A percentile compares a stretch with the other conserved stretches of the same genome.
Conservation (phyloP, 2,113 vertebrate species). For the Crypturellus undulatus region DNA sequence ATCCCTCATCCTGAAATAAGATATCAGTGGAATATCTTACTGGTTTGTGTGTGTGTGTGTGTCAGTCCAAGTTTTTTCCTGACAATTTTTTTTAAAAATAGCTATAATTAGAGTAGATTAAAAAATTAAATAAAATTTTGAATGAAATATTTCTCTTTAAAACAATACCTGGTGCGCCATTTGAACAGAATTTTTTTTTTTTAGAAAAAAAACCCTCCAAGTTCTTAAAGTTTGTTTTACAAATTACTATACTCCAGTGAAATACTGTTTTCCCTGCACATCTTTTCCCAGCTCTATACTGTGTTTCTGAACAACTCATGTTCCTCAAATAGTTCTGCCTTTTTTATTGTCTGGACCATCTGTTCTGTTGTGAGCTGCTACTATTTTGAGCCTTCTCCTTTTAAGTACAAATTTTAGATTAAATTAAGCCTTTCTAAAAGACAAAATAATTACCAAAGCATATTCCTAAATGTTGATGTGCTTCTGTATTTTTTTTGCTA, state of each 20-base stretch:
- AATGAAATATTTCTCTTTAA: background rate
- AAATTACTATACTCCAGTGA: background rate
- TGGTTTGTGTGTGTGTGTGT: background rate
- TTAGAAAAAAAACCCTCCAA: background rate
- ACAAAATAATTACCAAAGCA: conserved; percentile 53
- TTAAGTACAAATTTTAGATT: conserved; percentile 55
- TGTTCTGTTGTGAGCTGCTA: conserved; percentile 49
- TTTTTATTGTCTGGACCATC: conserved; percentile 66
- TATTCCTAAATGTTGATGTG: conserved; percentile 24
- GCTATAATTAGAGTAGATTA: background rate
- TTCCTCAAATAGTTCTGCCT: conserved; percentile 52
- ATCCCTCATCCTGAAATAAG: background rate
- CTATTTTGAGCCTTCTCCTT: conserved; percentile 54
- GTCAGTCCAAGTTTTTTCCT: background rate
- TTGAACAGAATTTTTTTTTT: background rate
- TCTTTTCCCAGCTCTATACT: background rate
- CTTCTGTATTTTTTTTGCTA: background rate
- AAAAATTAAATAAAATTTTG: background rate
- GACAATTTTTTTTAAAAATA: background rate
- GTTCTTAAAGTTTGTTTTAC: background rate
- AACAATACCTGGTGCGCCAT: background rate
- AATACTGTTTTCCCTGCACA: background rate
- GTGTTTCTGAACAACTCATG: conserved; percentile 31
- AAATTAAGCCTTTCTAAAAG: conserved; percentile 67
- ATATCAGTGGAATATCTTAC: background rate